Percentiles rank a stretch among this genome's conserved stretches.
phyloP scores from a whole-genome alignment of 2,888 invertebrate genomes.

The Sialis fuliginosa region DNA sequence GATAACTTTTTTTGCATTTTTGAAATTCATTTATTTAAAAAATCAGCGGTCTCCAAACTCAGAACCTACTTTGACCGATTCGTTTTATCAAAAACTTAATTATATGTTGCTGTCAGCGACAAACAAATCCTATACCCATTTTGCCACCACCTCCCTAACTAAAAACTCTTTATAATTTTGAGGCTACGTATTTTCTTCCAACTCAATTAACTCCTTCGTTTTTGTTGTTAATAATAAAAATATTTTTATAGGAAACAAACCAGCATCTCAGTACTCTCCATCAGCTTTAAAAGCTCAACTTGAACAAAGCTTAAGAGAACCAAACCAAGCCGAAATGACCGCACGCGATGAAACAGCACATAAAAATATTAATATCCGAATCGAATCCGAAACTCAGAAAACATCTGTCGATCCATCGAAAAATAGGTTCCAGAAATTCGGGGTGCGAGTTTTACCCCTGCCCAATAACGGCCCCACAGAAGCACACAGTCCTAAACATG shows the following conservation, averaged over 20 bases:
- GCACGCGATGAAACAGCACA: constrained; percentile 6
- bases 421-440: constrained; percentile 43
- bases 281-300: constrained; percentile 19
- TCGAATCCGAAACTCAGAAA: constrained; percentile 34
- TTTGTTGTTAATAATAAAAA: too few species aligned
- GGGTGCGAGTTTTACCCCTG: constrained; percentile 42
- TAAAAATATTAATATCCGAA: constrained; percentile 9
- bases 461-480: constrained; percentile 11
- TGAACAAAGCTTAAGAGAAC: constrained; percentile 18
- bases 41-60: too few species aligned
- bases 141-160: too few species aligned
- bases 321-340: constrained; percentile 12
- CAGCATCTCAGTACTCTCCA: constrained; percentile 13
- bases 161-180: too few species aligned
- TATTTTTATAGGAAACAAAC: constrained; percentile 7
- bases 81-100: too few species aligned
- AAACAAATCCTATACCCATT: too few species aligned
- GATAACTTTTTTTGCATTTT: too few species aligned
- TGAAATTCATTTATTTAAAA: too few species aligned
- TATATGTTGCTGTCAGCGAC: too few species aligned
- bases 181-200: too few species aligned
- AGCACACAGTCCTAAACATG: constrained; percentile 19
- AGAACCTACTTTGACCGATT: too few species aligned
- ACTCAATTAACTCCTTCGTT: too few species aligned
- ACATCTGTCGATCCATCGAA: constrained; percentile 33